Evolutionary conservation across 2,113 vertebrate genomes (phyloP).

Genomic region (Callithrix jacchus): DNA sequence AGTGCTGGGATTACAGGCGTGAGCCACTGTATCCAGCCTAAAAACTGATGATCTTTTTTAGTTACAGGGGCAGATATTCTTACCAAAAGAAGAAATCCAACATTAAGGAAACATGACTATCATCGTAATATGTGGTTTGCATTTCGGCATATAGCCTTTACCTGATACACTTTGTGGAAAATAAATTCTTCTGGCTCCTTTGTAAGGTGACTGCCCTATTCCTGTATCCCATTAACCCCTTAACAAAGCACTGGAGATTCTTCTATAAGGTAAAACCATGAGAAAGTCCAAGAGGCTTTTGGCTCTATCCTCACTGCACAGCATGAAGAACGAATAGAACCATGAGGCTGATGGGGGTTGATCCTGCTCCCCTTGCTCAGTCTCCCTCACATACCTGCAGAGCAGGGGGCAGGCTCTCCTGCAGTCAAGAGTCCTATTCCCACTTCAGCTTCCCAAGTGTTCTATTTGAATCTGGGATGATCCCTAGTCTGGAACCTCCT

Average conservation of each 20-base stretch:
- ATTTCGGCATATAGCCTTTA: not conserved
- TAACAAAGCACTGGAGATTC: not conserved
- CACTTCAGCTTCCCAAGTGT: not conserved
- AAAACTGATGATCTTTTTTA: not conserved
- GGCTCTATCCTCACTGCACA: not conserved
- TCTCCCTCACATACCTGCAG: accelerated
- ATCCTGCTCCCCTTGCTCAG: too few relatives aligned
- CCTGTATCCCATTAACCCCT: not conserved
- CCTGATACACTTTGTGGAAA: not conserved
- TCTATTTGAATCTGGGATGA: not conserved
- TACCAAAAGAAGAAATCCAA: not conserved
- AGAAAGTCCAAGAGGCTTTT: not conserved
- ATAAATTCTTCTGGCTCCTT: not conserved
- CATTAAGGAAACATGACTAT: not conserved
- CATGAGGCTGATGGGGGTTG: not conserved
- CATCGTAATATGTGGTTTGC: not conserved
- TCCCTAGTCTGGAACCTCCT: not conserved
- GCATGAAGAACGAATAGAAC: not conserved
- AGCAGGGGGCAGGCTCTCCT: too few relatives aligned
- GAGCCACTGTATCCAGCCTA: not conserved
- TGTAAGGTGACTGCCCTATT: not conserved
- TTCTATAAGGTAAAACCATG: not conserved
- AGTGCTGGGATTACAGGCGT: too few relatives aligned
- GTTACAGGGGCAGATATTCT: not conserved
- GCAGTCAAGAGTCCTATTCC: too few relatives aligned